Evolutionary conservation across 2,888 invertebrate genomes (phyloP), one percentile per base, ranked within the genome.

Genomic region (Oscheius sp.): DNA sequence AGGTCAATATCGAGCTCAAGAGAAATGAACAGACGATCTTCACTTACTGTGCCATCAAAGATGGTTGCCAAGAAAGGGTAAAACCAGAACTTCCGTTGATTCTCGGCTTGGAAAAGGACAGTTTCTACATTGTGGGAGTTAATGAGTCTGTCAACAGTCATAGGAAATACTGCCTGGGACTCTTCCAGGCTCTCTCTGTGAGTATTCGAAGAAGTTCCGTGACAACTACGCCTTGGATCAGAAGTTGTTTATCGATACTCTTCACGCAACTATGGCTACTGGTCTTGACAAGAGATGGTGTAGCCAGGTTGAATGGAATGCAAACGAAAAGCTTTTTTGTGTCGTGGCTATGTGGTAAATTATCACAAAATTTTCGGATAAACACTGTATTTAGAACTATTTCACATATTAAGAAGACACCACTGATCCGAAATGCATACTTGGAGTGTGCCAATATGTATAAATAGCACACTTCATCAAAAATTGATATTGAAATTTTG

Each of bases 341-440:
- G 20, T 24, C n/a, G 57, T 57, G 24, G 38, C 57, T 41, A 38
- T 57, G 14, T 41, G n/a, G n/a, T n/a, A n/a, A n/a, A n/a, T n/a
- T n/a, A n/a, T n/a, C n/a, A n/a, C n/a, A n/a, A n/a, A n/a, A n/a
- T n/a, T n/a, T n/a, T n/a, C n/a, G n/a, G n/a, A n/a, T n/a, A n/a
- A n/a, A n/a, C n/a, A n/a, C n/a, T n/a, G n/a, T n/a, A n/a, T n/a
- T n/a, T n/a, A n/a, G n/a, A n/a, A n/a, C n/a, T n/a, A n/a, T n/a
- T n/a, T n/a, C n/a, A n/a, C n/a, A n/a, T n/a, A n/a, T n/a, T n/a
- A n/a, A n/a, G n/a, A n/a, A n/a, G n/a, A n/a, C n/a, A n/a, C n/a
- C n/a, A n/a, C n/a, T n/a, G n/a, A n/a, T n/a, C n/a, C n/a, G n/a
- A n/a, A n/a, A n/a, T n/a, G n/a, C n/a, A n/a, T n/a, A n/a, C n/a